Base-by-base conservation (phyloP, 2,797 vertebrate genomes). In the Myotis myotis region DNA sequence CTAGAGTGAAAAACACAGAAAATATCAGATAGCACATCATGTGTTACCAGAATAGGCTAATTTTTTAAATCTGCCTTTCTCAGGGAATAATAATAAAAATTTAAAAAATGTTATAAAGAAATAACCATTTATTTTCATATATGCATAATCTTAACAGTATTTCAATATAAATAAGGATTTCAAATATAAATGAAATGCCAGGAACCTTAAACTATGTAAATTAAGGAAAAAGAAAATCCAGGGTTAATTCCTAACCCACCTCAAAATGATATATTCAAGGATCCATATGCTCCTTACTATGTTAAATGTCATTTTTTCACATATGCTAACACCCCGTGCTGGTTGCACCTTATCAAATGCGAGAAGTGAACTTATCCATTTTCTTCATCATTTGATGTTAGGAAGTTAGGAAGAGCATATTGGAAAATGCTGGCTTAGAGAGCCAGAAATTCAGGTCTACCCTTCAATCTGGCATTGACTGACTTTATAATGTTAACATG, bases 201-300 rank as follows among this genome's bases (percentile, higher is more conserved):
- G 83, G 25, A 70, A 44, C 1, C 1, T 66, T 91, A 76, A 94
- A 84, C 51, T 66, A 93, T 62, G 23, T 55, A 88, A 95, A 93
- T 93, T 49, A 75, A 93, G 44, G 38, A 88, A 72, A 75, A 84
- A 80, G 72, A 57, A 95, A 96, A 87, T 19, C 47, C 25, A 80
- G 49, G 91, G 28, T 87, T 92, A 93, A 81, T 92, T 95, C 74
- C 92, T 81, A 95, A 93, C 71, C 62, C 5, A 87, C 57, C n/a
- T 28, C 7, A 92, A 93, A 96, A 87, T 95, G 62, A 71, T 51
- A 28, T 81, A 74, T 96, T 83, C 74, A 68, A 70, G 33, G 16
- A 91, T 85, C 71, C 78, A 84, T 93, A 57, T 94, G 78, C 68
- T 68, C 25, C 62, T 72, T 89, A 76, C 53, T 90, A 44, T 49